Percentiles rank a stretch among this genome's conserved stretches.
These are phyloP conservation scores for Sarcophaga rosellei DNA, from an alignment of 2,888 invertebrate species.

Conservation along the genomic window DNA sequence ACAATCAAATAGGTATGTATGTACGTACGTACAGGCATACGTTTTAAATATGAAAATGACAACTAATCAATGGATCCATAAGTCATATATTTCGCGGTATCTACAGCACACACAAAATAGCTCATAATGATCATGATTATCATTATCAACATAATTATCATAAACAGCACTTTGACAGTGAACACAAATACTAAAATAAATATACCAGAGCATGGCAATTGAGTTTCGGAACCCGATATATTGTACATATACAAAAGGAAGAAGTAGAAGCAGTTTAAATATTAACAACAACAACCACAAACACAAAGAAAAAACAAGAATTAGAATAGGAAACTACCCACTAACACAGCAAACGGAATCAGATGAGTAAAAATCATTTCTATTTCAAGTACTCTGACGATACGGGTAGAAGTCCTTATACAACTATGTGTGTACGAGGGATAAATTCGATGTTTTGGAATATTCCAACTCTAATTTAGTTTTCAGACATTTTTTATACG, in stretches of 20 bases:
- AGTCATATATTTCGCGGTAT: too few relatives aligned
- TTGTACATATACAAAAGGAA: neutral
- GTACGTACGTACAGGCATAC: neutral
- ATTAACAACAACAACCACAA: neutral
- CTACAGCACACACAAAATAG: neutral
- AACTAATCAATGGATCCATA: neutral
- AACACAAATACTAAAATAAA: conserved; percentile 43
- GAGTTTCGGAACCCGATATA: conserved; percentile 24
- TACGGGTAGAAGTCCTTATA: conserved; percentile 21
- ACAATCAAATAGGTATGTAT: neutral
- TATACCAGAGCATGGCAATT: conserved; percentile 36
- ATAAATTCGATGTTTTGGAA: neutral
- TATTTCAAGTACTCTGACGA: conserved; percentile 46
- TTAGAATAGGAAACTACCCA: conserved; percentile 16
- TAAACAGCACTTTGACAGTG: conserved; percentile 56
- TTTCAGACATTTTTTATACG: too few relatives aligned
- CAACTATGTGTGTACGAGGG: neutral
- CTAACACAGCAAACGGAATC: too few relatives aligned
- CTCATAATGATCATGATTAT: conserved; percentile 35
- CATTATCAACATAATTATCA: conserved; percentile 29
- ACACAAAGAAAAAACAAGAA: neutral
- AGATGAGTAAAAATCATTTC: neutral
- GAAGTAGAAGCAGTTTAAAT: conserved; percentile 16
- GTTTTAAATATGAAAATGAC: conserved; percentile 24
- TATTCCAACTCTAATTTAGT: too few relatives aligned